phyloP scores from a whole-genome alignment of 2,113 vertebrate genomes.

The Labeo rohita region DNA sequence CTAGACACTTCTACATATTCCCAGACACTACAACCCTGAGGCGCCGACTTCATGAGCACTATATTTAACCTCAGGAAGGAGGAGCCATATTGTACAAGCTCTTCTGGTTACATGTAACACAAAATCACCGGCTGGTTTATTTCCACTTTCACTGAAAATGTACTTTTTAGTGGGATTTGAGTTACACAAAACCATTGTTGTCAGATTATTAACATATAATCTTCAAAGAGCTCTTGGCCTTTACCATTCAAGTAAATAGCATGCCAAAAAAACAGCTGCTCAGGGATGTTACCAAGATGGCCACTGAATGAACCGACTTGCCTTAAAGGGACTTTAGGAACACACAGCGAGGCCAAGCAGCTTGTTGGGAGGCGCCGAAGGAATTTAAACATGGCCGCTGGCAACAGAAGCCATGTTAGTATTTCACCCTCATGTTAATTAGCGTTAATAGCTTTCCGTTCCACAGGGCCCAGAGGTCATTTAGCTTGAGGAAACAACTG shows the following conservation, averaged over 20 bases:
- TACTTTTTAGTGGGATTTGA: background rate
- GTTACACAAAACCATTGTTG: background rate
- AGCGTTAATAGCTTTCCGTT: slow-evolving; percentile 68
- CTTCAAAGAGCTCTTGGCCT: background rate
- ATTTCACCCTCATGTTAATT: slow-evolving; percentile 67
- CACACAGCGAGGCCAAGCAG: slow-evolving; percentile 31
- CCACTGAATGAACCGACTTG: background rate
- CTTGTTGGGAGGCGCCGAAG: slow-evolving; percentile 50
- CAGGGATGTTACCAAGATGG: slow-evolving; percentile 20
- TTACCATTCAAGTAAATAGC: background rate
- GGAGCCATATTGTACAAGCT: slow-evolving; percentile 25
- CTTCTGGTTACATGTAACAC: slow-evolving; percentile 22
- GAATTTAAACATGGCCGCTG: slow-evolving; percentile 59
- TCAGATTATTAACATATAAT: background rate
- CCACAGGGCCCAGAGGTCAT: slow-evolving; percentile 65
- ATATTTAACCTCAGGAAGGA: slow-evolving; percentile 35
- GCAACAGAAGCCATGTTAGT: slow-evolving; percentile 65
- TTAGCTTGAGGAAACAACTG: slow-evolving; percentile 66
- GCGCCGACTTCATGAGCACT: slow-evolving; percentile 32
- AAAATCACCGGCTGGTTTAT: too few species aligned
- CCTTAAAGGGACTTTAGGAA: slow-evolving; percentile 24
- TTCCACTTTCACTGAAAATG: background rate
- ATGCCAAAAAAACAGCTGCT: background rate
- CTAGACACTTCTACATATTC: slow-evolving; percentile 41
- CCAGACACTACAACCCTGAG: slow-evolving; percentile 38